Conservation (phyloP, 2,113 vertebrate species). For the Guaruba guarouba region DNA sequence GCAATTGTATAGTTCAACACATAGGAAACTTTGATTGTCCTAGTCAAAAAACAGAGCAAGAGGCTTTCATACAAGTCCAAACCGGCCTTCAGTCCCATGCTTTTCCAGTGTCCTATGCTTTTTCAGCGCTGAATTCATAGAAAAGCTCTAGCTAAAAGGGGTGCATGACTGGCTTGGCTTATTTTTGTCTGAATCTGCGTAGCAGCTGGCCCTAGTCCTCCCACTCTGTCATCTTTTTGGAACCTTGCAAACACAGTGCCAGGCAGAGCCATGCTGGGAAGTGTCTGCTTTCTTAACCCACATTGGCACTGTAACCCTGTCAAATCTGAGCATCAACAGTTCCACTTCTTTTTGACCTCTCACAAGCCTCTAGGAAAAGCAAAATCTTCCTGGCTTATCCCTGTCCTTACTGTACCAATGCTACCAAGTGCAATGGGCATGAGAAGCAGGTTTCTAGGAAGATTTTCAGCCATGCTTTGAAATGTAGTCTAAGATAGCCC, state of each 20-base stretch:
- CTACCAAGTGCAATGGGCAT: background rate
- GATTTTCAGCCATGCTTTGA: background rate
- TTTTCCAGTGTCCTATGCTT: background rate
- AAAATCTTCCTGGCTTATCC: background rate
- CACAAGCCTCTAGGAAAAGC: background rate
- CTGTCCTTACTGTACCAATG: background rate
- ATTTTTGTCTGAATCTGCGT: background rate
- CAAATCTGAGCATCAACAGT: background rate
- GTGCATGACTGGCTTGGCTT: background rate
- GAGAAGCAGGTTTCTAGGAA: background rate
- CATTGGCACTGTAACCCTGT: rapidly evolving
- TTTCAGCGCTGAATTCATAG: background rate
- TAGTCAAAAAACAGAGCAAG: background rate
- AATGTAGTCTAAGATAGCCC: background rate
- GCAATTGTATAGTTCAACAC: background rate
- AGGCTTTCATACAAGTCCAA: background rate
- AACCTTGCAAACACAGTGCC: background rate
- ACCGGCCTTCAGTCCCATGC: background rate
- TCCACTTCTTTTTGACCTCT: background rate
- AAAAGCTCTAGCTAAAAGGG: background rate
- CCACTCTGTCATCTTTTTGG: background rate
- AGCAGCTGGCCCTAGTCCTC: background rate
- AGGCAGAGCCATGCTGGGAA: rapidly evolving
- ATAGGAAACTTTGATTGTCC: background rate
- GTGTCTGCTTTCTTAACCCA: background rate